Evolutionary conservation across 2,113 vertebrate genomes (phyloP).

Genomic region (Corvus hawaiiensis): DNA sequence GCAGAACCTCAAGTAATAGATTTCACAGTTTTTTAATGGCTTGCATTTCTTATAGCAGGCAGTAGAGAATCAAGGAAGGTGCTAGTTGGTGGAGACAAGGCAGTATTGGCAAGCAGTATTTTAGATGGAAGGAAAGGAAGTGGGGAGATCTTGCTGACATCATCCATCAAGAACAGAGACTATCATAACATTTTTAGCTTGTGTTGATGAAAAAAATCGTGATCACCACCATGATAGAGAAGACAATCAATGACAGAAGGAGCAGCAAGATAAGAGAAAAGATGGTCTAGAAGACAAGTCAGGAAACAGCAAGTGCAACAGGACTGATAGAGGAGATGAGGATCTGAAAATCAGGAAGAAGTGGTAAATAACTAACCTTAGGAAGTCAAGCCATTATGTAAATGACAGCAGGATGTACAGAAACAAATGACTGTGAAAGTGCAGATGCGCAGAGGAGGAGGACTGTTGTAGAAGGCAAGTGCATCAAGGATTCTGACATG

Average conservation of each 20-base stretch:
- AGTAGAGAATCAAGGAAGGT: not conserved
- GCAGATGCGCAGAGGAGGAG: not conserved
- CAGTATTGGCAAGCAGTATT: not conserved
- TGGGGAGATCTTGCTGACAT: not conserved
- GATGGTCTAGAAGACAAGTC: not conserved
- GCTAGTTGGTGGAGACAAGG: not conserved
- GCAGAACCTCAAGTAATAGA: not conserved
- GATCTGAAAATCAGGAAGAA: not conserved
- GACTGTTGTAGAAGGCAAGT: not conserved
- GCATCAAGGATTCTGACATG: not conserved
- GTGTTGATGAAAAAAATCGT: not conserved
- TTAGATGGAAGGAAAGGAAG: not conserved
- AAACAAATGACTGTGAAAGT: not conserved
- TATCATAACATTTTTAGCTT: not conserved
- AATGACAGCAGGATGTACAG: not conserved
- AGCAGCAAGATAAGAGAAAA: not conserved
- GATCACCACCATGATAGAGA: fast-evolving
- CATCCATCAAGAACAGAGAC: not conserved
- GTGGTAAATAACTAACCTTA: not conserved
- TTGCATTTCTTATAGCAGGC: not conserved
- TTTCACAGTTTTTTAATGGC: not conserved
- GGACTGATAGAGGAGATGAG: not conserved
- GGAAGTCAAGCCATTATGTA: not conserved
- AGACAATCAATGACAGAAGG: not conserved
- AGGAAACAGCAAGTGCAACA: not conserved